Evolutionary conservation across 2,888 invertebrate species (phyloP), one percentile per base, ranked within the genome.

Genomic region (Mythimna vitellina): DNA sequence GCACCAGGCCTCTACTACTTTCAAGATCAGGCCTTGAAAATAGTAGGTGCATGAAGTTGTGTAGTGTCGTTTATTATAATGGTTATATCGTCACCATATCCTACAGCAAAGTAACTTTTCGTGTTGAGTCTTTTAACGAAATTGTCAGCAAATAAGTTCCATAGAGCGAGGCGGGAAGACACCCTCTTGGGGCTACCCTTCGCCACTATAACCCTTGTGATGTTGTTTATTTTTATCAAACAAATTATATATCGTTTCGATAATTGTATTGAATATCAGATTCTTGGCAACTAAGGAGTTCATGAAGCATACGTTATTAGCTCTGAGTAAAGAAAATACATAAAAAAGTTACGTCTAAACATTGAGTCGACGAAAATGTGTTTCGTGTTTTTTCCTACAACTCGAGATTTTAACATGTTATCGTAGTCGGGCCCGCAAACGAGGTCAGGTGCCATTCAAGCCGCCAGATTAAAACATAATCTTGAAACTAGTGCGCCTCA

Each of bases 371-470:
- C 38, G 17, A 60, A 66, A 70, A 60, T 22, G n/a, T 56, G 38
- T 63, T 42, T 73, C 35, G 29, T 66, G 25, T 62, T 72, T 67
- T 74, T 71, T 49, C 10, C n/a, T 46, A 12, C 17, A 60, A 22
- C 46, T 42, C n/a, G 20, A 69, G 10, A 29, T 66, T 62, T 63
- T 54, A 71, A 65, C 53, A 57, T 71, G 68, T 46, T 71, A 61
- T 60, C 63, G 32, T 56, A 56, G 46, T 10, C 49, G 62, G 49
- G 58, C 53, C 42, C 35, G 46, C 62, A 65, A 75, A 78, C 62
- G 60, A 75, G 78, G 81, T 75, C 81, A 74, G 71, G 71, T 67
- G 67, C 56, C 60, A 70, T 78, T 75, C 65, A 72, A 35, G 63
- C 51, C 46, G 49, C 67, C 42, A 74, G 65, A 81, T 80, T 74